These are phyloP conservation scores for Tipula confusa DNA, from an alignment of 2,888 invertebrate genomes.

Conservation along the genomic window DNA sequence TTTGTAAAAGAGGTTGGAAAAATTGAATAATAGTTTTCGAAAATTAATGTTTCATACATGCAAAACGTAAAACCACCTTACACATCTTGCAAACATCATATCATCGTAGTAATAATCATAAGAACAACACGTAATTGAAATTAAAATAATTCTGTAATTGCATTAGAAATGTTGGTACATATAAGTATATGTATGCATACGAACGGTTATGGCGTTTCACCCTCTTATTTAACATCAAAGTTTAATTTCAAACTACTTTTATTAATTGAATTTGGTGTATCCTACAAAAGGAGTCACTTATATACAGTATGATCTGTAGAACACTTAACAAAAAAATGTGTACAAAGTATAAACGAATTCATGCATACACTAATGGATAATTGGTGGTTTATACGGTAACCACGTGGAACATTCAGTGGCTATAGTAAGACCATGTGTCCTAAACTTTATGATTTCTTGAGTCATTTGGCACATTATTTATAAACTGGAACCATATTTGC, in stretches of 20 bases:
- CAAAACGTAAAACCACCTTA: neutral
- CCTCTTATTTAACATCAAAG: neutral
- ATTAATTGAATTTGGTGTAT: neutral
- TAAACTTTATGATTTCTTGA: too few species aligned
- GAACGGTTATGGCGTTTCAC: neutral
- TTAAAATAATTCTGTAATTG: neutral
- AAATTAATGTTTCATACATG: conserved; percentile 20
- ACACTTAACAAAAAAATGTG: too few species aligned
- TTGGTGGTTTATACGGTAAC: too few species aligned
- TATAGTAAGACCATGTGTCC: too few species aligned
- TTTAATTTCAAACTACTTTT: conserved; percentile 12
- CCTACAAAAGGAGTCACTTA: too few species aligned
- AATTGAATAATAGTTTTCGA: neutral
- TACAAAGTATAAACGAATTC: too few species aligned
- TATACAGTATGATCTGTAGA: too few species aligned
- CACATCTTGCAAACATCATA: neutral
- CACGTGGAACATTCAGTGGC: too few species aligned
- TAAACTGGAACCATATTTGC: too few species aligned
- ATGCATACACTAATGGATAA: too few species aligned
- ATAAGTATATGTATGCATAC: neutral
- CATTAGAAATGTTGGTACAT: neutral
- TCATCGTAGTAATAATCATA: neutral
- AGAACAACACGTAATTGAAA: conserved; percentile 25
- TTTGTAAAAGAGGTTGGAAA: neutral
- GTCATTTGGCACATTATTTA: too few species aligned